phyloP scores from a whole-genome alignment of 92 coral and sea anemone species.

The Phenganax subtilis region DNA sequence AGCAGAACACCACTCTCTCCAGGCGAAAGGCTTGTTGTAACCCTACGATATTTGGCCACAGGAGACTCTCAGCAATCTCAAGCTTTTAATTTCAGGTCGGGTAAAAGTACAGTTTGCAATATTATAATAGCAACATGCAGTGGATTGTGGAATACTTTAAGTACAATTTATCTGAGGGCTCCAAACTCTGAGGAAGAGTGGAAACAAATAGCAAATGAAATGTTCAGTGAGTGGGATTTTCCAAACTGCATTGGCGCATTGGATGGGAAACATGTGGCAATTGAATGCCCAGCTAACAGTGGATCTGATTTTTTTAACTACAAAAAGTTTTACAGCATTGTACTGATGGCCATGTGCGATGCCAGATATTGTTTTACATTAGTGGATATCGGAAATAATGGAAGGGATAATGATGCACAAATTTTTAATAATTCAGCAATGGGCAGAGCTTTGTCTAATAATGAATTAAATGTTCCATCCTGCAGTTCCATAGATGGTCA shows the following conservation, averaged over 20 bases:
- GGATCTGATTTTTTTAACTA: constrained; percentile 1
- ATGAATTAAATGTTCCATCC: no score
- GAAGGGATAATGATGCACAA: neutral
- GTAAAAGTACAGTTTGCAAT: no score
- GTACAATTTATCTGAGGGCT: constrained; percentile 19
- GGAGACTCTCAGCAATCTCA: no score
- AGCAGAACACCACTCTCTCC: constrained; percentile 40
- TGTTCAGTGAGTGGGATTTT: constrained; percentile 44
- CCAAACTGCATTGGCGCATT: constrained; percentile 25
- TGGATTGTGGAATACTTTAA: constrained; percentile 36
- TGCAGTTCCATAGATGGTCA: neutral
- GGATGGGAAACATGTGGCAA: no score
- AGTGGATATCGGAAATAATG: neutral
- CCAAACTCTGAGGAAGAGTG: no score
- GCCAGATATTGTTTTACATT: constrained; percentile 3
- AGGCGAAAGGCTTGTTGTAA: constrained; percentile 41
- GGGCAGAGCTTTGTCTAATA: no score
- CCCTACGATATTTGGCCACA: constrained; percentile 45
- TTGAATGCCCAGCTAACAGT: no score
- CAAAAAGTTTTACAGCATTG: neutral
- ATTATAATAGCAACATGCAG: constrained; percentile 30
- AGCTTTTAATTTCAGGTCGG: no score
- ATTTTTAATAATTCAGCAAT: neutral
- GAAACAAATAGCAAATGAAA: no score
- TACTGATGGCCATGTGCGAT: constrained; percentile 12